Conservation (phyloP, 2,113 vertebrate species). For the Loxodonta africana region DNA sequence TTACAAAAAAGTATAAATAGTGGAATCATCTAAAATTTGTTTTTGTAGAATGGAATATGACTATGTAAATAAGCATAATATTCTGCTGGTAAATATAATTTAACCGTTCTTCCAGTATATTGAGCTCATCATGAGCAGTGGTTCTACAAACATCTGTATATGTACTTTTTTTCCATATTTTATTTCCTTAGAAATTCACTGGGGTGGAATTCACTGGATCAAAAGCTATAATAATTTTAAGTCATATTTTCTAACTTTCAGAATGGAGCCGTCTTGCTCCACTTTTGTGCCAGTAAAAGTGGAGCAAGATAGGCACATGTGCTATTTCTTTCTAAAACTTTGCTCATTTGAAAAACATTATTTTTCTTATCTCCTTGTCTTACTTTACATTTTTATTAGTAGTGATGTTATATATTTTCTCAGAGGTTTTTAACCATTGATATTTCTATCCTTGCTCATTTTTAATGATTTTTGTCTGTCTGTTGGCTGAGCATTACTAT, state of each 20-base stretch:
- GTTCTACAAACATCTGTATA: constrained; percentile 22
- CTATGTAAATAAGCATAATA: neutral
- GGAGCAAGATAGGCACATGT: neutral
- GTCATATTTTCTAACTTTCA: neutral
- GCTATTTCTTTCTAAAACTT: neutral
- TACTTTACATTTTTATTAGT: constrained; percentile 1
- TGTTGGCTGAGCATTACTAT: neutral
- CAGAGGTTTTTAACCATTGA: constrained; percentile 13
- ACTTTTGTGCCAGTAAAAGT: neutral
- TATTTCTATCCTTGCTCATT: neutral
- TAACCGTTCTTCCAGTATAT: constrained; percentile 27
- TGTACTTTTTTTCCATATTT: neutral
- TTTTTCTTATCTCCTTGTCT: constrained; percentile 1
- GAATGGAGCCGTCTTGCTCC: neutral
- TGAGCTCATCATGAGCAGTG: neutral
- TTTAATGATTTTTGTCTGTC: constrained; percentile 44
- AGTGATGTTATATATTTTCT: neutral
- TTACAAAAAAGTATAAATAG: neutral
- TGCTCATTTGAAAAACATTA: constrained; percentile 16
- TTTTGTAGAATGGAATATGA: constrained; percentile 28
- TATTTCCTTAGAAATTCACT: constrained; percentile 38
- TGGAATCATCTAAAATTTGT: constrained; percentile 19
- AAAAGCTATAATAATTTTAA: constrained; percentile 31
- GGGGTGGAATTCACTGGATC: constrained; percentile 19
- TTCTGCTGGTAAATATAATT: constrained; percentile 7